These are phyloP conservation scores for Stenoptilia bipunctidactyla DNA, from an alignment of 2,888 invertebrate species.

Conservation along the genomic window DNA sequence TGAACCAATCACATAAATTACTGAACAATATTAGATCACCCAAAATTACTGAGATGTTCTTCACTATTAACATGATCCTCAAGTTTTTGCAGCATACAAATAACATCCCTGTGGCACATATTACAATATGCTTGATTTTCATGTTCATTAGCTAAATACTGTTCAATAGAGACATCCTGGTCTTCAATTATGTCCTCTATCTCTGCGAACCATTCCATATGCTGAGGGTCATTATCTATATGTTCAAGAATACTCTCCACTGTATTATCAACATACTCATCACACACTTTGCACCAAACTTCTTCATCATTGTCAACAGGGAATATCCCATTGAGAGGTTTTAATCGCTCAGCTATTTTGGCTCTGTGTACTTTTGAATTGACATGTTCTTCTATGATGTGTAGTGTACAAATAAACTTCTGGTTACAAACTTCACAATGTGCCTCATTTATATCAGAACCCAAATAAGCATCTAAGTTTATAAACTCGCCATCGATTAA, in stretches of 20 bases:
- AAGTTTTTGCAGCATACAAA: conserved; percentile 27
- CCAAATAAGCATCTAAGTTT: conserved; percentile 30
- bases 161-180: conserved; percentile 31
- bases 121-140: conserved; percentile 37
- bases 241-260: conserved; percentile 28
- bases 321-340: conserved; percentile 39
- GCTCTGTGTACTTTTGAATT: conserved; percentile 32
- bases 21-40: conserved; percentile 15
- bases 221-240: conserved; percentile 35
- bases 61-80: conserved; percentile 36
- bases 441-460: conserved; percentile 32
- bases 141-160: conserved; percentile 30
- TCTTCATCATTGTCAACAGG: conserved; percentile 28
- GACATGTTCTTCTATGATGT: conserved; percentile 35
- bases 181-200: conserved; percentile 36
- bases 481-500: conserved; percentile 42
- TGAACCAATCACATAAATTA: conserved; percentile 2
- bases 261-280: conserved; percentile 31
- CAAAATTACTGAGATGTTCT: conserved; percentile 30
- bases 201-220: conserved; percentile 37
- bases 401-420: conserved; percentile 27
- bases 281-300: conserved; percentile 42
- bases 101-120: conserved; percentile 32
- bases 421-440: conserved; percentile 36
- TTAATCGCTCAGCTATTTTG: conserved; percentile 33